These are phyloP conservation scores for Hyperoplus lanceolatus DNA, from an alignment of 2,797 vertebrate species.

Conservation along the genomic window DNA sequence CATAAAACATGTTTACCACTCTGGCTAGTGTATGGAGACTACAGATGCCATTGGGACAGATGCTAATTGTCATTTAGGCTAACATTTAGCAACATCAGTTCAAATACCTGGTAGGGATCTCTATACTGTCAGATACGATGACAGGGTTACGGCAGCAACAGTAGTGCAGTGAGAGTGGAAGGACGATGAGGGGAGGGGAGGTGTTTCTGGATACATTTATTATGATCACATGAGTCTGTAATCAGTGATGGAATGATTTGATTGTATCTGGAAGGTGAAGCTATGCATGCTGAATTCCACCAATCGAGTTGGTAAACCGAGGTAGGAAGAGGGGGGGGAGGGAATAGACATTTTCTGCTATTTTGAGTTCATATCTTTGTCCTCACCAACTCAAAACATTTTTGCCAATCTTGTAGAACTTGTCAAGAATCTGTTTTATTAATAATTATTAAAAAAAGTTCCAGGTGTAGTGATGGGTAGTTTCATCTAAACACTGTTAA, in stretches of 20 bases:
- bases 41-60: slow-evolving; percentile 38
- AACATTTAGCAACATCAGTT: slow-evolving; percentile 51
- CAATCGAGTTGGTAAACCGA: neutral
- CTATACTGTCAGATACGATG: slow-evolving; percentile 15
- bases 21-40: slow-evolving; percentile 33
- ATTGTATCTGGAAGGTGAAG: slow-evolving; percentile 20
- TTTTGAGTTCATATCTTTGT: neutral
- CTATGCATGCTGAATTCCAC: slow-evolving; percentile 19
- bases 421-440: too few species aligned
- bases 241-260: slow-evolving; percentile 44
- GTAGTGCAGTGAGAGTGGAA: neutral
- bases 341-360: neutral
- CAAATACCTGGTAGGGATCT: slow-evolving; percentile 38
- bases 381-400: too few species aligned
- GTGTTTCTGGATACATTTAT: slow-evolving; percentile 42
- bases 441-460: too few species aligned
- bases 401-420: too few species aligned
- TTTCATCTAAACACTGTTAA: too few species aligned
- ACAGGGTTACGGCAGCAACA: slow-evolving; percentile 7
- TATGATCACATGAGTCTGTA: slow-evolving; percentile 49
- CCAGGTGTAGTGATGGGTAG: too few species aligned
- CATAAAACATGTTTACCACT: slow-evolving; percentile 73
- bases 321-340: neutral
- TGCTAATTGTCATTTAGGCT: slow-evolving; percentile 69
- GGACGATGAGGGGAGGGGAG: neutral